These are phyloP conservation scores for Pasiphila rectangulata DNA, from an alignment of 2,888 invertebrate genomes.

Conservation along the genomic window DNA sequence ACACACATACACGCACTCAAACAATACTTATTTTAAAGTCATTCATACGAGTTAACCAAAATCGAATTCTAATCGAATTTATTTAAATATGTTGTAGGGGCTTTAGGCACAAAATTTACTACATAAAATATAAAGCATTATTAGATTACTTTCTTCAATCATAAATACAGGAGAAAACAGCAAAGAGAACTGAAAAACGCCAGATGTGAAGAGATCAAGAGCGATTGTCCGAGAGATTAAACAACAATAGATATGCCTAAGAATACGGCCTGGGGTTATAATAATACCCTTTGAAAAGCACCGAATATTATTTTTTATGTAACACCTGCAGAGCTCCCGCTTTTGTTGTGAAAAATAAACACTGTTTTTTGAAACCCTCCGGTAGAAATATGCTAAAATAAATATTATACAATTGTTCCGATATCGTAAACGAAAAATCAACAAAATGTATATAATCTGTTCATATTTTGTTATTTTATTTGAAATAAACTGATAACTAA, in stretches of 20 bases:
- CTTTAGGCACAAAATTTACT: no score
- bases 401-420: slow-evolving; percentile 38
- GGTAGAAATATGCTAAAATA: slow-evolving; percentile 44
- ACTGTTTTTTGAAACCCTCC: slow-evolving; percentile 45
- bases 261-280: slow-evolving; percentile 46
- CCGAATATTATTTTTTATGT: slow-evolving; percentile 64
- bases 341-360: slow-evolving; percentile 61
- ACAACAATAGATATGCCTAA: slow-evolving; percentile 48
- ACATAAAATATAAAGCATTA: no score
- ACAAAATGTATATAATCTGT: slow-evolving; percentile 29
- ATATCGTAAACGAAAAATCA: slow-evolving; percentile 37
- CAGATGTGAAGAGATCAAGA: slow-evolving; percentile 51
- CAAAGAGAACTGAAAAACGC: slow-evolving; percentile 33
- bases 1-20: no score
- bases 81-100: no score
- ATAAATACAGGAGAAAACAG: slow-evolving; percentile 14
- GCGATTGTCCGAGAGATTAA: slow-evolving; percentile 53
- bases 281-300: slow-evolving; percentile 45
- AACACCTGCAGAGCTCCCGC: slow-evolving; percentile 47
- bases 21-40: no score
- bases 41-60: no score
- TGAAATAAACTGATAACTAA: no score
- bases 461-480: slow-evolving; percentile 16
- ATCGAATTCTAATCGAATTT: no score
- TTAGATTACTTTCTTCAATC: slow-evolving; percentile 1